phyloP scores from a whole-genome alignment of 2,797 vertebrate species.

The Rhinophrynus dorsalis region DNA sequence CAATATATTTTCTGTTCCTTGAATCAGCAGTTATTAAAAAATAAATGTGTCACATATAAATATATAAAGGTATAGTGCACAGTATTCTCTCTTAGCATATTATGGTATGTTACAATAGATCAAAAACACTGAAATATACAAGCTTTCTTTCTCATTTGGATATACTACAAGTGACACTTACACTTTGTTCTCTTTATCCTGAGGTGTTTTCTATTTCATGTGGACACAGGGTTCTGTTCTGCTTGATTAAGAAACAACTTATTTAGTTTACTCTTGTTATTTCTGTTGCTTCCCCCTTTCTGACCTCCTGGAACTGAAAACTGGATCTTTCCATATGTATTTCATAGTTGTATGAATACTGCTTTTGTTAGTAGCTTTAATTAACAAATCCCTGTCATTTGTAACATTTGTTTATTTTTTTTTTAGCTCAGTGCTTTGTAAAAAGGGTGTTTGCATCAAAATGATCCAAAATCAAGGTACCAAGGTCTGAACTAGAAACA shows the following conservation, averaged over 20 bases:
- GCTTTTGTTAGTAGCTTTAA: constrained; percentile 41
- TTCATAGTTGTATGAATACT: constrained; percentile 46
- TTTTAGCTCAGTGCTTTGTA: constrained; percentile 32
- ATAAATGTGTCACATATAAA: no score
- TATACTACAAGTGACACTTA: constrained; percentile 29
- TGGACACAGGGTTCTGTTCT: constrained; percentile 47
- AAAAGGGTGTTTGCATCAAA: constrained; percentile 7
- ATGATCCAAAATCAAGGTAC: not conserved
- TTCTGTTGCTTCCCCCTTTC: constrained; percentile 35
- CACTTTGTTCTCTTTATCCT: constrained; percentile 25
- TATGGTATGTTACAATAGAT: not conserved
- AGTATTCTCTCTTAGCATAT: no score
- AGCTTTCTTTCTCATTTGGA: constrained; percentile 14
- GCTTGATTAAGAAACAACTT: constrained; percentile 48
- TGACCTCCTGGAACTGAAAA: constrained; percentile 48
- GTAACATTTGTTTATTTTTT: constrained; percentile 35
- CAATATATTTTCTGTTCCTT: no score
- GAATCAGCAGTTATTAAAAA: no score
- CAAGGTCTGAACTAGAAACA: not conserved
- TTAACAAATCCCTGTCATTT: constrained; percentile 48
- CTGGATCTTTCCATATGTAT: constrained; percentile 47
- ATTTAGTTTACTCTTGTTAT: constrained; percentile 45
- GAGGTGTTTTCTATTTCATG: constrained; percentile 41
- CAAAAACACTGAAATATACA: not conserved
- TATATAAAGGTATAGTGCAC: no score